phyloP scores from a whole-genome alignment of 2,797 vertebrate genomes.

The Epinephelus awoara region DNA sequence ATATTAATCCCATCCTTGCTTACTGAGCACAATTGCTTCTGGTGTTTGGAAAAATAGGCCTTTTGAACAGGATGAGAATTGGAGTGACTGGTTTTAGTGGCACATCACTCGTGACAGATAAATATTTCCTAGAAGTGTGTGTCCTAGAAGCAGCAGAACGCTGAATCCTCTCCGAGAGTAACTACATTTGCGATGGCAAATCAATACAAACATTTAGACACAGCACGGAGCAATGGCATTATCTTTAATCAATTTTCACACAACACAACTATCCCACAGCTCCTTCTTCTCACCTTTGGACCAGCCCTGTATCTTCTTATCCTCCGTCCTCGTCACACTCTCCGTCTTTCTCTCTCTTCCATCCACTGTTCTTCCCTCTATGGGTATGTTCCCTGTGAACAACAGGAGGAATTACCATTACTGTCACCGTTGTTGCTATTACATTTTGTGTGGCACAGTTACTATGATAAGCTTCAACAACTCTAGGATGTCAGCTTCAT shows the following conservation, averaged over 20 bases:
- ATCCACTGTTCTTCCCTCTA: conserved; percentile 95
- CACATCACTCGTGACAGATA: conserved; percentile 3
- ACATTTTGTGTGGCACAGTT: not conserved
- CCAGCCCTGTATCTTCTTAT: conserved; percentile 92
- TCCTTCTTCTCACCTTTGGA: conserved; percentile 87
- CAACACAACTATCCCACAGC: not conserved
- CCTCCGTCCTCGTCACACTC: conserved; percentile 93
- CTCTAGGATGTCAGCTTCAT: too few species aligned
- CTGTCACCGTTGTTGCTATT: not conserved
- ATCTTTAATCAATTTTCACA: not conserved
- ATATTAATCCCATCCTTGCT: conserved; percentile 35
- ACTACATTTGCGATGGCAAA: conserved; percentile 10
- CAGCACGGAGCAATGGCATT: not conserved
- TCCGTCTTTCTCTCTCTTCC: conserved; percentile 94
- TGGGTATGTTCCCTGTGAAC: conserved; percentile 90
- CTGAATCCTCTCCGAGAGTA: not conserved
- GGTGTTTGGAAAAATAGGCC: conserved; percentile 1
- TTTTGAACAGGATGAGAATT: not conserved
- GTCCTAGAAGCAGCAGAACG: conserved; percentile 6
- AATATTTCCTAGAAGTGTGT: not conserved
- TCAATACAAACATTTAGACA: conserved; percentile 12
- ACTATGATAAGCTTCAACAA: not conserved
- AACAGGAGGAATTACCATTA: conserved; percentile 36
- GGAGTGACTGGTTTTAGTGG: not conserved
- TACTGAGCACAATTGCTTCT: conserved; percentile 1